A percentile compares a stretch with the other conserved stretches of the same genome.
Evolutionary conservation across 2,888 invertebrate genomes (phyloP).

Genomic region (Cryptophagus acutangulus): DNA sequence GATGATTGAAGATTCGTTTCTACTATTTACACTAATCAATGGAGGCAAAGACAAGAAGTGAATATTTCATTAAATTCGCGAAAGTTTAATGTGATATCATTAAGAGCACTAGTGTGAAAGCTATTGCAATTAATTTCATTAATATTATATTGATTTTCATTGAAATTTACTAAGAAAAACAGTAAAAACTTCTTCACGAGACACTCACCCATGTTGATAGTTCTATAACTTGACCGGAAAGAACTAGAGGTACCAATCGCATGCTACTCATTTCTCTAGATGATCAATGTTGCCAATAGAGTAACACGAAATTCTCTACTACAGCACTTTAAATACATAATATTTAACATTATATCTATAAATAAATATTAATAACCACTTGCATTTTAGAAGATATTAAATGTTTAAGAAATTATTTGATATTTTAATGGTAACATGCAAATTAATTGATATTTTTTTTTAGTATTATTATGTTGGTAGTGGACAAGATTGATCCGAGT

Average conservation of each 20-base stretch:
- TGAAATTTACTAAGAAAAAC: slow-evolving; percentile 22
- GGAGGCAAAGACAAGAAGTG: too few species aligned
- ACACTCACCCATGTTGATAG: slow-evolving; percentile 47
- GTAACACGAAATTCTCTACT: too few species aligned
- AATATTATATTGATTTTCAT: background rate
- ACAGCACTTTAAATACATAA: too few species aligned
- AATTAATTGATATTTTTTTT: slow-evolving; percentile 1
- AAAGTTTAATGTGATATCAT: too few species aligned
- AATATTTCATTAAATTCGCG: too few species aligned
- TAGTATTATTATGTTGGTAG: slow-evolving; percentile 21
- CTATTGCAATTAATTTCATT: slow-evolving; percentile 1
- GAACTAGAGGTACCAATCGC: slow-evolving; percentile 16
- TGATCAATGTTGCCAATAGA: slow-evolving; percentile 10
- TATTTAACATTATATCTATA: too few species aligned
- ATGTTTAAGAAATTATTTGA: background rate
- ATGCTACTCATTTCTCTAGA: slow-evolving; percentile 1
- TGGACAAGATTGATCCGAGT: slow-evolving; percentile 29
- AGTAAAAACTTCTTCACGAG: too few species aligned
- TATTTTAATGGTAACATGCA: background rate
- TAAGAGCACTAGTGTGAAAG: background rate
- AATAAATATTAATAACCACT: too few species aligned
- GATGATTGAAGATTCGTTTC: background rate
- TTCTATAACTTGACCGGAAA: slow-evolving; percentile 32
- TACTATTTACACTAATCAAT: too few species aligned
- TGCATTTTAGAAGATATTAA: too few species aligned